Evolutionary conservation across 2,797 vertebrate genomes (phyloP), one percentile per base, ranked within the genome.

Genomic region (Eurystomus glaucurus): DNA sequence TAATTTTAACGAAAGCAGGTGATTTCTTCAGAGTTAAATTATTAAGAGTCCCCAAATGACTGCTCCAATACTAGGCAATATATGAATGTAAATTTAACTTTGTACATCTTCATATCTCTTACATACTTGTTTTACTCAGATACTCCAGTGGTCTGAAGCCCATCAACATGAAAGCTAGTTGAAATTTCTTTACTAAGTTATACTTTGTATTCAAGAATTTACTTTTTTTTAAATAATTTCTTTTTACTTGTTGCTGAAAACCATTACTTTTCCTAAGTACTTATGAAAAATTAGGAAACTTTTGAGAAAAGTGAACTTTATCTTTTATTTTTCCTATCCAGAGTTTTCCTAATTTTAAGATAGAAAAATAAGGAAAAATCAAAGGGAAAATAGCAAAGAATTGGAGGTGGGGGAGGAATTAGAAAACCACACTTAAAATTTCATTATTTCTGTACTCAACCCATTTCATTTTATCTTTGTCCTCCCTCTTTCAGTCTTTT

Each of bases 221-320:
- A 33, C 6, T 66, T 5, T 50, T 66, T 90, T 7, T 1, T 60
- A 31, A 52, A 71, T n/a, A 33, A 9, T 60, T 85, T 84, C 6
- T 65, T 55, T 86, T 83, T 35, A 57, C 6, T 72, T 48, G 4
- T 41, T 43, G 26, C 4, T 31, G n/a, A 75, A 83, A 88, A 39
- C 5, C 1, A 0, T 39, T 78, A 17, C 1, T 88, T 82, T 69
- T 72, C 21, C 9, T n/a, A 58, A 9, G 4, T 31, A 48, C 16
- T 55, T 66, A 37, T 9, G 15, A 39, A 39, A 39, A 66, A 17
- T 1, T 14, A 22, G 10, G 62, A 60, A 61, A 66, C 4, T 69
- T 79, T 16, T 39, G 35, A 85, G 11, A 79, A 77, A 86, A 68
- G 2, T 15, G 3, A 64, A 51, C 3, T 31, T 64, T 46, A 26